Conservation (phyloP, 2,888 invertebrate species). For the Amphipyra tragopoginis region DNA sequence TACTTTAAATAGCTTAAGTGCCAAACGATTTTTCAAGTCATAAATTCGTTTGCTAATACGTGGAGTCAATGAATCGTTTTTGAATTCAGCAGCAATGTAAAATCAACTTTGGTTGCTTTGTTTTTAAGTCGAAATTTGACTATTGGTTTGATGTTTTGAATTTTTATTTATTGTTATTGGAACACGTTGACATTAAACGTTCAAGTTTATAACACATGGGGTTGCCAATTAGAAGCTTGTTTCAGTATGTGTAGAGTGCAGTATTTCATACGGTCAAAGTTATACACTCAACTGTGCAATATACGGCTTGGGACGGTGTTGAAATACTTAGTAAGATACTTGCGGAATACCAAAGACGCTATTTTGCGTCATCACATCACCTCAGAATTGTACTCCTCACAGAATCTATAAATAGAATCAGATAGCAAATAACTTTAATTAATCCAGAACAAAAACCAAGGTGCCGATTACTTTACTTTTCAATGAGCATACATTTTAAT, state of each 20-base stretch:
- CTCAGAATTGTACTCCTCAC: too few relatives aligned
- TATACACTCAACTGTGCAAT: neutral
- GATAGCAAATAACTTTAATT: too few relatives aligned
- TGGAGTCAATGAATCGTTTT: conserved; percentile 50
- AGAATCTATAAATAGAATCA: too few relatives aligned
- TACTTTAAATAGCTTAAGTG: conserved; percentile 67
- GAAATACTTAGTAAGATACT: too few relatives aligned
- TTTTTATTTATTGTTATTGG: conserved; percentile 29
- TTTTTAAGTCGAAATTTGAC: conserved; percentile 3
- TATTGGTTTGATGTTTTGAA: neutral
- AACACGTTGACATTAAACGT: conserved; percentile 46
- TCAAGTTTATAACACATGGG: conserved; percentile 46
- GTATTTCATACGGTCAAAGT: conserved; percentile 15
- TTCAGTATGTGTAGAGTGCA: conserved; percentile 20
- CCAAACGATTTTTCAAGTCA: conserved; percentile 64
- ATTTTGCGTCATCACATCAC: too few relatives aligned
- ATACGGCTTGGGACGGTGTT: too few relatives aligned
- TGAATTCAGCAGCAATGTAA: conserved; percentile 6
- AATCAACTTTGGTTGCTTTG: conserved; percentile 7
- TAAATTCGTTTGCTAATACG: conserved; percentile 62
- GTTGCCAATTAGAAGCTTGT: conserved; percentile 31
- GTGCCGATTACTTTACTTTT: too few relatives aligned
- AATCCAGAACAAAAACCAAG: too few relatives aligned
- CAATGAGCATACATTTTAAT: too few relatives aligned
- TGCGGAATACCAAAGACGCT: too few relatives aligned